phyloP scores from a whole-genome alignment of 2,113 vertebrate species.

The Telmatochromis brachygnathus region DNA sequence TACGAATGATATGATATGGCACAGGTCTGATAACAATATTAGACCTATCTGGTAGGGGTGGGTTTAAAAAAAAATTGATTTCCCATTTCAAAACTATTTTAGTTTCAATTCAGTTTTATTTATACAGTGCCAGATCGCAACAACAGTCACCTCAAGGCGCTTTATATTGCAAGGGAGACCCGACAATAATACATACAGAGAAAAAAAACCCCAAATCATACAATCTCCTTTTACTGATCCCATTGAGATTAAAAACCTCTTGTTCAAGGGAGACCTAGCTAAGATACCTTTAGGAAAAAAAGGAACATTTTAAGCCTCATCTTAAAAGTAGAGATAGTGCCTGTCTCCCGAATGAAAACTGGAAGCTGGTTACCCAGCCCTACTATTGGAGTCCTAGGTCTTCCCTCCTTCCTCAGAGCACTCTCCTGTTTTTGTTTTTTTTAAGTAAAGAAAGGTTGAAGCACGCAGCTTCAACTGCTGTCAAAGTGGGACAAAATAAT shows the following conservation, averaged over 20 bases:
- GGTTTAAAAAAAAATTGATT: background rate
- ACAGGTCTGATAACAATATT: background rate
- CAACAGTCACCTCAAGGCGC: background rate
- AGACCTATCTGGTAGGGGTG: background rate
- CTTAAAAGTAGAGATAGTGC: background rate
- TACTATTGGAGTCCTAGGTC: background rate
- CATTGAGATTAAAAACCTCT: background rate
- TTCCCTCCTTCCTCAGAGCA: background rate
- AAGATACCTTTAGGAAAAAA: background rate
- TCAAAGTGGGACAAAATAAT: background rate
- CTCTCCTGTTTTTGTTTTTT: background rate
- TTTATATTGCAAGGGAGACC: background rate
- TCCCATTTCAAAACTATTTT: background rate
- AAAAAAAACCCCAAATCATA: fast-evolving
- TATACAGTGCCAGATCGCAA: background rate
- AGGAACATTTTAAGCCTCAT: background rate
- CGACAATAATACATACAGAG: background rate
- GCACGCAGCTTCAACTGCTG: background rate
- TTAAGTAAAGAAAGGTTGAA: background rate
- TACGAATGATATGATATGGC: background rate
- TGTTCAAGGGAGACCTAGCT: background rate
- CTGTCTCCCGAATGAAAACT: background rate
- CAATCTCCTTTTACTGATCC: background rate
- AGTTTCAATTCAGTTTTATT: background rate
- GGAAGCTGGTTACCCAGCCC: background rate